These are phyloP conservation scores for Hexactinellida sp. DNA, from an alignment of 37 sponge, comb jelly and placozoan species.

Conservation along the genomic window DNA sequence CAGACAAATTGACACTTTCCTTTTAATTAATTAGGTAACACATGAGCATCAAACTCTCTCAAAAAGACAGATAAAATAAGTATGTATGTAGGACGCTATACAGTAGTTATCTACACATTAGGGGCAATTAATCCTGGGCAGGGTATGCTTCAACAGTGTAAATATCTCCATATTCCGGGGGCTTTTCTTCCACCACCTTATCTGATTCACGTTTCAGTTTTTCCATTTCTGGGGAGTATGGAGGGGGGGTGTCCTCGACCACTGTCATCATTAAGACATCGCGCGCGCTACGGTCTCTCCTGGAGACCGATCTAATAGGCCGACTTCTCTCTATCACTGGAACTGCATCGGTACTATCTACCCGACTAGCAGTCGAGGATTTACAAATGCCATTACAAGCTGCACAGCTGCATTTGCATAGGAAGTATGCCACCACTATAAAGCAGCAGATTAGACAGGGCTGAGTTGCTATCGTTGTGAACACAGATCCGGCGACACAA, in stretches of 20 bases:
- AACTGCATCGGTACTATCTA: background rate
- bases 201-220: background rate
- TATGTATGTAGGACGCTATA: background rate
- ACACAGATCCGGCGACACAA: slow-evolving; percentile 7
- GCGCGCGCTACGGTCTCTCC: background rate
- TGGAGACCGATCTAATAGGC: background rate
- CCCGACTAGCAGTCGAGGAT: background rate
- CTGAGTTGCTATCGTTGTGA: background rate
- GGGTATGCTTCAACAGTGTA: background rate
- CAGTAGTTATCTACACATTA: background rate
- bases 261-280: background rate
- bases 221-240: background rate
- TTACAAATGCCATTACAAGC: slow-evolving; percentile 1
- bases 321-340: background rate
- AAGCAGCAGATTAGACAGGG: slow-evolving; percentile 6
- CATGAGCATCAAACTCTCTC: background rate
- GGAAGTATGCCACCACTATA: background rate
- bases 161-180: background rate
- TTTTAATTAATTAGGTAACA: too few relatives aligned
- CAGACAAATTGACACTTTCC: too few relatives aligned
- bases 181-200: background rate
- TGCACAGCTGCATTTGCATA: slow-evolving; percentile 10
- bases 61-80: background rate
- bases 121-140: background rate
- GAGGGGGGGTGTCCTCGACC: background rate